Evolutionary conservation across 2,113 vertebrate species (phyloP).

Genomic region (Sclerurus mexicanus): DNA sequence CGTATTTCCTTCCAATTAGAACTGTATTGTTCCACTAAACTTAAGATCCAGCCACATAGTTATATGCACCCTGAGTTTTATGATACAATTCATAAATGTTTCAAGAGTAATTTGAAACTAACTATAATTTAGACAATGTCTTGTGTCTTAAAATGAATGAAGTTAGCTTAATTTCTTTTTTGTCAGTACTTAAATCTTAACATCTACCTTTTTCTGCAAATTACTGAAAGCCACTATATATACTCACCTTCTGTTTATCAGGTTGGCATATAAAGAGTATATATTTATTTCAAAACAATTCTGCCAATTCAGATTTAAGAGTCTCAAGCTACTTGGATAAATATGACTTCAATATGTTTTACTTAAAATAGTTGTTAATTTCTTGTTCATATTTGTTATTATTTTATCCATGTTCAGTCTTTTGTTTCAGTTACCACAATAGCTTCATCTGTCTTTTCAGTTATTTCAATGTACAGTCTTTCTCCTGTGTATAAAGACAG

Average conservation of each 20-base stretch:
- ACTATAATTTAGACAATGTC: neutral
- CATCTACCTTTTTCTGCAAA: neutral
- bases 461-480: neutral
- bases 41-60: neutral
- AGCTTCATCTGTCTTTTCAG: neutral
- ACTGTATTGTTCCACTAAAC: conserved; percentile 22
- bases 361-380: neutral
- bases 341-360: neutral
- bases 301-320: neutral
- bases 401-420: neutral
- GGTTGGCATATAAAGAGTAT: neutral
- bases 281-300: neutral
- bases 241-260: neutral
- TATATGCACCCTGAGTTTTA: neutral
- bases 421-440: neutral
- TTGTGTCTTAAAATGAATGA: neutral
- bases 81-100: neutral
- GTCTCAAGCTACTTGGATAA: rapidly evolving
- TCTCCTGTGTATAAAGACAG: neutral
- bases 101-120: neutral
- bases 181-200: neutral
- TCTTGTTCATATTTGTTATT: neutral
- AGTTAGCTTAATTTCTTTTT: neutral
- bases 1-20: conserved; percentile 35
- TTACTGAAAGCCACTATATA: neutral